Evolutionary conservation across 2,113 vertebrate species (phyloP), one percentile per base, ranked within the genome.

Genomic region (Nothocercus julius): DNA sequence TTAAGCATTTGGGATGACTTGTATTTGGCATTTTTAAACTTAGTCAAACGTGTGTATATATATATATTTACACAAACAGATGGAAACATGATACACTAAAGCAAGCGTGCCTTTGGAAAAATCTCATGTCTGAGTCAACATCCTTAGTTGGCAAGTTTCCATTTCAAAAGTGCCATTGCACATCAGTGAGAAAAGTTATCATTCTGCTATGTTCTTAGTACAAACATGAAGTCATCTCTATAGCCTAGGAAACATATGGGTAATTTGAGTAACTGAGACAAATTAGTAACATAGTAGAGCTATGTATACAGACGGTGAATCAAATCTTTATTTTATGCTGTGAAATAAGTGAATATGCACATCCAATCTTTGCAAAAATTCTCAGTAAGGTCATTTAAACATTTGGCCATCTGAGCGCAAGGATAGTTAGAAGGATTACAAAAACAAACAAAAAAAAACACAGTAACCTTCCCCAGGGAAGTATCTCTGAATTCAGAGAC

Each of bases 61-160:
- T 42, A 42, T 42, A 42, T 13, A 44, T 15, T 36, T 36, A 22
- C 21, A 49, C 49, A 49, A 70, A 94, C 85, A 94, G 89, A 95
- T 95, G 93, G 93, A 94, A 96, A 96, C 82, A 85, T 78, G 85
- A 92, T 76, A 94, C 95, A 86, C 34, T 61, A 72, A 92, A 95
- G 91, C 75, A 94, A 96, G 79, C 56, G 72, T 7, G 47, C 76
- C 51, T 92, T 91, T 67, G 59, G 82, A 90, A 94, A 36, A 92
- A 93, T 92, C 85, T 94, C 73, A 78, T 61, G 87, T 68, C 53
- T 95, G 93, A 96, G 72, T 94, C 93, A 95, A 75, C 68, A 95
- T 24, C 51, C 13, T 7, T 36, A 85, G 69, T 27, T 93, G 87
- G 85, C 93, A 95, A 80, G 36, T 59, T 77, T 78, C 0, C 0